Conservation (phyloP, 2,888 invertebrate genomes). For the Spicauda simplicius region DNA sequence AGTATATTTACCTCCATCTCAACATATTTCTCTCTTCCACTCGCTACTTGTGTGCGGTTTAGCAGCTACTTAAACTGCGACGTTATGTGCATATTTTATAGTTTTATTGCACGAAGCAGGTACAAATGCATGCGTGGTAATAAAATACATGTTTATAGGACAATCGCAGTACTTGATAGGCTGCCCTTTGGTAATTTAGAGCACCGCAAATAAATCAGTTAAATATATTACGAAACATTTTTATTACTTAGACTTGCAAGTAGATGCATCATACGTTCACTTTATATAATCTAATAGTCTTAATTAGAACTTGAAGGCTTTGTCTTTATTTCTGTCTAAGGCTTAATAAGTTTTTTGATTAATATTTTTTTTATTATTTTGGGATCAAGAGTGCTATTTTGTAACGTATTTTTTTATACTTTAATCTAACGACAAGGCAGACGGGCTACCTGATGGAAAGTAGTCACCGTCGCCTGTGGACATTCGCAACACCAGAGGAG, state of each 20-base stretch:
- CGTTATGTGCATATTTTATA: conserved; percentile 32
- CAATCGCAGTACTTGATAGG: conserved; percentile 30
- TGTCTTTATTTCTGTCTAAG: neutral
- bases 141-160: conserved; percentile 37
- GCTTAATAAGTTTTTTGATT: too few relatives aligned
- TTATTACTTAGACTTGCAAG: conserved; percentile 3
- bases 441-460: too few relatives aligned
- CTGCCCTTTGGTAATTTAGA: conserved; percentile 33
- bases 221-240: conserved; percentile 19
- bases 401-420: too few relatives aligned
- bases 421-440: too few relatives aligned
- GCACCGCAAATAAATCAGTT: conserved; percentile 19
- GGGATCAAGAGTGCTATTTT: too few relatives aligned
- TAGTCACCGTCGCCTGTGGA: too few relatives aligned
- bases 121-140: conserved; percentile 32
- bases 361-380: too few relatives aligned
- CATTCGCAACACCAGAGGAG: too few relatives aligned
- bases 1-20: too few relatives aligned
- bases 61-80: conserved; percentile 1
- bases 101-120: conserved; percentile 32
- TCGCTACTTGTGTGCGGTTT: neutral
- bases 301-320: neutral
- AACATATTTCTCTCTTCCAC: neutral
- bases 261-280: neutral
- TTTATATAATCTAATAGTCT: neutral